Evolutionary conservation across 2,888 invertebrate genomes (phyloP).

Genomic region (Volucella inanis): DNA sequence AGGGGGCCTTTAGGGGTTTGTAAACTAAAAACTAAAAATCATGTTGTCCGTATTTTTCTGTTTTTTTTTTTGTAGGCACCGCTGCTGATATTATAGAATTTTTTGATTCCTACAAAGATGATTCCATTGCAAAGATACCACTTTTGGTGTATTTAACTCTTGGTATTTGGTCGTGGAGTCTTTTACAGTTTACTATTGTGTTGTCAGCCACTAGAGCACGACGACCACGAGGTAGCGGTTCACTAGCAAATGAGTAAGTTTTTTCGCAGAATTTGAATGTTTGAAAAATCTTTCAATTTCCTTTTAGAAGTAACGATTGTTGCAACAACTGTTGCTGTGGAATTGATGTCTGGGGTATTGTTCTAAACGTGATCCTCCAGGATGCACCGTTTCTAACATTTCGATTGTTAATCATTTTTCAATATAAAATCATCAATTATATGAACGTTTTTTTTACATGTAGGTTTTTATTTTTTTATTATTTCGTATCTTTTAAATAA

Average conservation of each 20-base stretch:
- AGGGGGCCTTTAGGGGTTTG: too few relatives aligned
- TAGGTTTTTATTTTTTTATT: slow-evolving; percentile 86
- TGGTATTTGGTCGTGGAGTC: slow-evolving; percentile 96
- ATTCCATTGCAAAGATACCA: slow-evolving; percentile 90
- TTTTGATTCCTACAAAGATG: slow-evolving; percentile 97
- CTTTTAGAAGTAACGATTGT: slow-evolving; percentile 78
- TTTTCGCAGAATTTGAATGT: not conserved
- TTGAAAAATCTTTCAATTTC: slow-evolving; percentile 1
- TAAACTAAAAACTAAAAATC: not conserved
- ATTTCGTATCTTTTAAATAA: slow-evolving; percentile 80
- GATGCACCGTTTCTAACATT: slow-evolving; percentile 95
- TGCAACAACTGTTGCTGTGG: slow-evolving; percentile 90
- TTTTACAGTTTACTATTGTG: slow-evolving; percentile 97
- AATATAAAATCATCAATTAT: slow-evolving; percentile 94
- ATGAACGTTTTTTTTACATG: slow-evolving; percentile 98
- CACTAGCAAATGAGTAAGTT: slow-evolving; percentile 78
- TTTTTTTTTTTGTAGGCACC: slow-evolving; percentile 86
- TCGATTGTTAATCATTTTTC: slow-evolving; percentile 92
- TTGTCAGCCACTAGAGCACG: slow-evolving; percentile 93
- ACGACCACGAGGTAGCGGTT: slow-evolving; percentile 87
- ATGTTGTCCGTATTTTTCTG: not conserved
- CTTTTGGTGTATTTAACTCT: slow-evolving; percentile 92
- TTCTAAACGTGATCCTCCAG: slow-evolving; percentile 92
- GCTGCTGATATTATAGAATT: slow-evolving; percentile 98
- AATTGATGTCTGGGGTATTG: slow-evolving; percentile 94